These are phyloP conservation scores for Pterocles gutturalis DNA, from an alignment of 2,113 vertebrate species.

Conservation along the genomic window DNA sequence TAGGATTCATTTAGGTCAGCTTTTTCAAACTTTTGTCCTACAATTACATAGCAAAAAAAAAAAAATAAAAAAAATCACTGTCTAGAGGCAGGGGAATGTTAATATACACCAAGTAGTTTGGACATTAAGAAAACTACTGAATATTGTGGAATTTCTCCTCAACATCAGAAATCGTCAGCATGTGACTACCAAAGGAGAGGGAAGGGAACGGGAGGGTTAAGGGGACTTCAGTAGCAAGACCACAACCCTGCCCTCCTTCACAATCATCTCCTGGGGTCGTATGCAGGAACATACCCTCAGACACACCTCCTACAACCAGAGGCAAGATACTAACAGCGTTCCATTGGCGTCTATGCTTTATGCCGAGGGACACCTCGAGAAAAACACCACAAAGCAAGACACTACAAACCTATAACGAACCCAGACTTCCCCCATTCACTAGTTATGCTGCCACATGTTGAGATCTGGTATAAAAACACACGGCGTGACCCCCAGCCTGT, in stretches of 20 bases:
- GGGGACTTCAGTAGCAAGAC: neutral
- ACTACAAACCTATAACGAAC: neutral
- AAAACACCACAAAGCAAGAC: neutral
- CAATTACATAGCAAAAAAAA: neutral
- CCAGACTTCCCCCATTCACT: neutral
- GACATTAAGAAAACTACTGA: neutral
- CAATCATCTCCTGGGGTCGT: fast-evolving
- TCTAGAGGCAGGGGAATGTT: neutral
- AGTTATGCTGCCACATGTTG: neutral
- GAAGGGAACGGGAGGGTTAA: neutral
- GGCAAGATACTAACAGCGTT: neutral
- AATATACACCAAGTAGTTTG: neutral
- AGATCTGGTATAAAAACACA: neutral
- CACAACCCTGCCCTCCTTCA: neutral
- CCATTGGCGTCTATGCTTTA: neutral
- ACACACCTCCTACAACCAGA: neutral
- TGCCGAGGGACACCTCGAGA: neutral
- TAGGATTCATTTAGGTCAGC: neutral
- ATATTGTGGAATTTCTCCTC: neutral
- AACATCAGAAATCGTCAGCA: neutral
- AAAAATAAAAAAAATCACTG: neutral
- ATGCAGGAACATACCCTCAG: neutral
- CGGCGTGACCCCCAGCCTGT: too few relatives aligned
- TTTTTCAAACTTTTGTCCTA: neutral
- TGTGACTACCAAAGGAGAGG: neutral